Base-by-base conservation (phyloP, 2,113 vertebrate species). In the Mohoua ochrocephala region DNA sequence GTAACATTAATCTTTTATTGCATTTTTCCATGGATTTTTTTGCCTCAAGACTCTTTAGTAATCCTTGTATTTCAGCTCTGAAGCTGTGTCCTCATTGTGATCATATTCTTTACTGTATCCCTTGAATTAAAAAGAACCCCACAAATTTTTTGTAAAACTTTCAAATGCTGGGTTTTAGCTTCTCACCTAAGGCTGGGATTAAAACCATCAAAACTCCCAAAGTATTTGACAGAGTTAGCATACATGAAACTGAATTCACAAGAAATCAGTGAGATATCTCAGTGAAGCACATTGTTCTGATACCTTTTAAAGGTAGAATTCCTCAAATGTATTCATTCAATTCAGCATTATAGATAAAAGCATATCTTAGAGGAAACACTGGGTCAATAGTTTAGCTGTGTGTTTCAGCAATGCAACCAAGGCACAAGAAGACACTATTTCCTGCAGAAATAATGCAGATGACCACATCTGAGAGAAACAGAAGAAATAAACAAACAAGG, bases 61-160 rank as follows among this genome's bases (percentile, higher is more conserved):
- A 65, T 21, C 4, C 7, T 30, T 53, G 5, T 69, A 54, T 73
- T 76, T 86, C 37, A 81, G 6, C 27, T 71, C 26, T 52, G 52
- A 92, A 92, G 5, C 1, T 6, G 1, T 56, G 27, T 31, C 24
- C 18, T 69, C n/a, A 45, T 80, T 85, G 67, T 67, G 35, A 44
- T 74, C 27, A 57, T 3, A n/a, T 52, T 76, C 30, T 16, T 65
- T 41, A 47, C 4, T 31, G 6, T 20, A 20, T 37, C 39, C 13
- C 12, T 81, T 7, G 4, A 59, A 15, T 9, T 73, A 60, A 42
- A 73, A 79, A 60, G 10, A 14, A 2, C 0, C 0, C 0, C 4
- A 24, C 5, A 30, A 21, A 13, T 4, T 13, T 85, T 70, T 79
- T 8, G 28, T 31, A 7, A 35, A 87, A 52, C 23, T 65, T 88